Evolutionary conservation across 2,113 vertebrate genomes (phyloP).

Genomic region (Prionailurus bengalensis): DNA sequence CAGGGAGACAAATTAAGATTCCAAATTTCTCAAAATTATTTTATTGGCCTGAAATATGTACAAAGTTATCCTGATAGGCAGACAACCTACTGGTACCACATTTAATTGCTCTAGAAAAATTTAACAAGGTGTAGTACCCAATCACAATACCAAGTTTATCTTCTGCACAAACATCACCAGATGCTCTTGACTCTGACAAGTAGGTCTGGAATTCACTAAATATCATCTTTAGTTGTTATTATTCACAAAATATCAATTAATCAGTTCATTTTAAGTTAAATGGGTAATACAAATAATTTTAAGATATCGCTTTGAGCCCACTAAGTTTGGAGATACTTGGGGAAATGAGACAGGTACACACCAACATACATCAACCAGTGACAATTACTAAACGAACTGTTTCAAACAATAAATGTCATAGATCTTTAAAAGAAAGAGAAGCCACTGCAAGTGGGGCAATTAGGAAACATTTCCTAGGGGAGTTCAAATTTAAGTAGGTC

Average conservation of each 20-base stretch:
- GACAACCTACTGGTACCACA: background rate
- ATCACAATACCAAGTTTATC: background rate
- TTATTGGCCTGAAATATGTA: conserved; percentile 37
- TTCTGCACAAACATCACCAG: background rate
- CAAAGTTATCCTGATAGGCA: background rate
- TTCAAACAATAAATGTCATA: background rate
- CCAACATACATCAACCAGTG: background rate
- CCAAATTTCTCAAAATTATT: conserved; percentile 30
- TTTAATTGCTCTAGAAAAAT: conserved; percentile 29
- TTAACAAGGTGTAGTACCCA: background rate
- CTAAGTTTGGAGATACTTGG: background rate
- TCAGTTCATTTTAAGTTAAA: background rate
- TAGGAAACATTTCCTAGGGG: background rate
- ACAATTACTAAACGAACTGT: background rate
- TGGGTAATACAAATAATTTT: conserved; percentile 38
- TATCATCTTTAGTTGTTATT: conserved; percentile 5
- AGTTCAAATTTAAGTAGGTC: conserved; percentile 28
- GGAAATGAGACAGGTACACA: background rate
- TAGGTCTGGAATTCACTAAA: background rate
- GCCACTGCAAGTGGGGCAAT: background rate
- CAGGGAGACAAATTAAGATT: conserved; percentile 27
- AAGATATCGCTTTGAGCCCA: background rate
- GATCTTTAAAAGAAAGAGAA: background rate
- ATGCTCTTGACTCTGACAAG: background rate
- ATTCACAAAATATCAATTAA: conserved; percentile 14